These are phyloP conservation scores for Carassius carassius DNA, from an alignment of 2,113 vertebrate genomes.

Conservation along the genomic window DNA sequence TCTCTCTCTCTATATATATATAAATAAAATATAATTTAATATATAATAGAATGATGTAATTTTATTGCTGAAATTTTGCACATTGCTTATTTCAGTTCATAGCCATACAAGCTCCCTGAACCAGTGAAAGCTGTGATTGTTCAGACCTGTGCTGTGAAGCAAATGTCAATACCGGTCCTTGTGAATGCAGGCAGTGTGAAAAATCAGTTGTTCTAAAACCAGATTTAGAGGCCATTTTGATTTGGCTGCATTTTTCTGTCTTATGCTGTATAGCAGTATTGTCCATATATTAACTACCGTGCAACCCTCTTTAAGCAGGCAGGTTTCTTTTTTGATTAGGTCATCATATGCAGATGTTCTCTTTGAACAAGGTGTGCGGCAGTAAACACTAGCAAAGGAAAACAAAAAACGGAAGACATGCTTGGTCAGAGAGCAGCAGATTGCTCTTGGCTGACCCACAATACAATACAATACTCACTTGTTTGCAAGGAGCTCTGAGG, in stretches of 20 bases:
- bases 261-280: background rate
- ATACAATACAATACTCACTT: background rate
- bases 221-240: background rate
- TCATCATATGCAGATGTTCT: background rate
- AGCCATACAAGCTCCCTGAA: background rate
- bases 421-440: slow-evolving; percentile 8
- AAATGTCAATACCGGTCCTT: background rate
- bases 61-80: background rate
- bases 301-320: background rate
- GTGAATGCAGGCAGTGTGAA: background rate
- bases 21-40: no score
- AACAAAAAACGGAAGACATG: slow-evolving; percentile 19
- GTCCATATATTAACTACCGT: background rate
- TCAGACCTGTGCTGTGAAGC: background rate
- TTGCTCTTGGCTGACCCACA: slow-evolving; percentile 6
- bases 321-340: background rate
- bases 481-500: slow-evolving; percentile 29
- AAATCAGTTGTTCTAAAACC: background rate
- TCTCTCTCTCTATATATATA: no score
- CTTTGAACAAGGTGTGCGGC: slow-evolving; percentile 18
- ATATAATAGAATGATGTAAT: background rate
- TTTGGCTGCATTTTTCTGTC: background rate
- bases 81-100: background rate
- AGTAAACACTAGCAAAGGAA: background rate
- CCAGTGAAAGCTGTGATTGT: background rate